phyloP scores from a whole-genome alignment of 1,140 invertebrate species.

The Melitaea cinxia region DNA sequence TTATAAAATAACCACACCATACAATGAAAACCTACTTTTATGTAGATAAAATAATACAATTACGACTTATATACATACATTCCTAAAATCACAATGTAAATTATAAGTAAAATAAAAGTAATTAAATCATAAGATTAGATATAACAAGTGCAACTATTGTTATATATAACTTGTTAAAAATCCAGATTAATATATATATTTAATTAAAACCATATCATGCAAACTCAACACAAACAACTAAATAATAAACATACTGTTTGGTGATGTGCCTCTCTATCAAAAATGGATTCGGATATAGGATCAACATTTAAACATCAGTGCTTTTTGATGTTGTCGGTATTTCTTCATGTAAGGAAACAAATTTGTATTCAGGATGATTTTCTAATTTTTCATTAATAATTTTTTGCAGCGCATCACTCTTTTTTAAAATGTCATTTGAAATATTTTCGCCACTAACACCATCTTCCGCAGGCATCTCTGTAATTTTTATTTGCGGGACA shows the following conservation, averaged over 20 bases:
- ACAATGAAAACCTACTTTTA: background rate
- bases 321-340: constrained; percentile 66
- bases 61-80: no score
- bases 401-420: constrained; percentile 67
- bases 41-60: background rate
- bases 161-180: background rate
- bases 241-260: constrained; percentile 67
- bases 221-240: constrained; percentile 37
- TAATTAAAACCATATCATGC: constrained; percentile 15
- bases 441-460: constrained; percentile 52
- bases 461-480: constrained; percentile 43
- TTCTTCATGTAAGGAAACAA: constrained; percentile 60
- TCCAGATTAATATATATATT: background rate
- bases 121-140: background rate
- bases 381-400: constrained; percentile 70
- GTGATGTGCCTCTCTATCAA: constrained; percentile 43
- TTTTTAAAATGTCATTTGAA: constrained; percentile 58
- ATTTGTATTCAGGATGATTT: constrained; percentile 72
- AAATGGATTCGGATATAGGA: constrained; percentile 44
- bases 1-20: background rate
- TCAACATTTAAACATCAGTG: constrained; percentile 71
- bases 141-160: background rate
- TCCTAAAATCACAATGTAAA: background rate
- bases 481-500: constrained; percentile 31
- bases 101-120: background rate